These are phyloP conservation scores for Camponotus floridanus DNA, from an alignment of 1,140 invertebrate species.

Conservation along the genomic window DNA sequence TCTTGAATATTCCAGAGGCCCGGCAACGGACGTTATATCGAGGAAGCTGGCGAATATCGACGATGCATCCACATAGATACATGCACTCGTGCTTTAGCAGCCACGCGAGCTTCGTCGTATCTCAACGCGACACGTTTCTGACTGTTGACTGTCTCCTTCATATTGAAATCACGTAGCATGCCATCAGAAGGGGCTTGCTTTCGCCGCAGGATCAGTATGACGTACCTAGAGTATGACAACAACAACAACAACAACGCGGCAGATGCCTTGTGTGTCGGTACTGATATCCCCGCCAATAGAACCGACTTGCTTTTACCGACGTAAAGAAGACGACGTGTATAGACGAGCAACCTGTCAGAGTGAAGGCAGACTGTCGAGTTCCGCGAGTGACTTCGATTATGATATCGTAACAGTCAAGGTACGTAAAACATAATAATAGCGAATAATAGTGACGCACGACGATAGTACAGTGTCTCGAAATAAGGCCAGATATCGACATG, in stretches of 20 bases:
- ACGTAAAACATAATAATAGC: conserved; percentile 49
- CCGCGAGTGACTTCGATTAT: conserved; percentile 52
- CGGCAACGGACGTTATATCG: conserved; percentile 21
- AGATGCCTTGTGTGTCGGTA: conserved; percentile 30
- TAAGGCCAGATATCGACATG: background rate
- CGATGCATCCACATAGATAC: background rate
- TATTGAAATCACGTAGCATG: conserved; percentile 77
- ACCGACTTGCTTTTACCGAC: conserved; percentile 48
- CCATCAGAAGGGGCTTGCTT: conserved; percentile 73
- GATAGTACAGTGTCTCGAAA: conserved; percentile 10
- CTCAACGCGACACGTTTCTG: conserved; percentile 52
- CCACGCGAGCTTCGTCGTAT: conserved; percentile 48
- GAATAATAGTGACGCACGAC: conserved; percentile 64
- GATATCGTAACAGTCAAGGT: conserved; percentile 9
- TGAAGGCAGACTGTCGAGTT: conserved; percentile 20
- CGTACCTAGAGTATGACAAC: conserved; percentile 30
- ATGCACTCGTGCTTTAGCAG: conserved; percentile 7
- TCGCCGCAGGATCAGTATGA: conserved; percentile 59
- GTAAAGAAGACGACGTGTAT: conserved; percentile 19
- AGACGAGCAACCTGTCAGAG: conserved; percentile 36
- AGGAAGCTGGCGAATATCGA: conserved; percentile 33
- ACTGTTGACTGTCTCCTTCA: conserved; percentile 67
- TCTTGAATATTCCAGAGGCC: conserved; percentile 45
- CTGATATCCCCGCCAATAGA: conserved; percentile 39
- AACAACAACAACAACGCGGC: conserved; percentile 13